These are phyloP conservation scores for Ceuthmochares aereus DNA, from an alignment of 2,113 vertebrate genomes.

Conservation along the genomic window DNA sequence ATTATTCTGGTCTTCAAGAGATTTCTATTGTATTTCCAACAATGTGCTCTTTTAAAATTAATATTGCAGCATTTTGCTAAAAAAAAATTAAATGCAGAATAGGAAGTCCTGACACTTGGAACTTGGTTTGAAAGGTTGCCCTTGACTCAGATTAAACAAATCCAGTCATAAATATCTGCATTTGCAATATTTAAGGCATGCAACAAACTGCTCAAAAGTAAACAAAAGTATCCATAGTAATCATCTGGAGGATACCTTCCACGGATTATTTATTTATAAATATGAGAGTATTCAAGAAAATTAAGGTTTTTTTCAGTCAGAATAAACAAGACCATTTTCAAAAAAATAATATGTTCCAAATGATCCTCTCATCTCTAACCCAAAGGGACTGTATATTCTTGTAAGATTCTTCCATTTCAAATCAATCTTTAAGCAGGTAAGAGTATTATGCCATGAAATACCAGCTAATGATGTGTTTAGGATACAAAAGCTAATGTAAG, in stretches of 20 bases:
- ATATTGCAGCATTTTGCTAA: background rate
- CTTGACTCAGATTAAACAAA: background rate
- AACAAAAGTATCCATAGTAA: background rate
- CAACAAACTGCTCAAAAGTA: background rate
- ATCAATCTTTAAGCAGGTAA: conserved; percentile 58
- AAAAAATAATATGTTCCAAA: background rate
- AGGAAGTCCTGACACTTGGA: background rate
- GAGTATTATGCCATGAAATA: conserved; percentile 55
- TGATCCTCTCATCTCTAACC: conserved; percentile 39
- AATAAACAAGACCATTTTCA: conserved; percentile 7
- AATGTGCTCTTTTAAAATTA: background rate
- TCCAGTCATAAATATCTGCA: background rate
- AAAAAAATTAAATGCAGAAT: background rate
- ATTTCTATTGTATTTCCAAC: background rate
- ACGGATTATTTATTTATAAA: conserved; percentile 30
- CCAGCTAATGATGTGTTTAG: conserved; percentile 63
- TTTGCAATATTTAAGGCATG: background rate
- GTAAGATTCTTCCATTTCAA: conserved; percentile 42
- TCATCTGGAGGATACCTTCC: background rate
- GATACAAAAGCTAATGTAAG: conserved; percentile 57
- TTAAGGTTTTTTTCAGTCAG: background rate
- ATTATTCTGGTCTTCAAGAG: background rate
- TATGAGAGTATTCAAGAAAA: background rate
- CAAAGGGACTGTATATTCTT: conserved; percentile 34
- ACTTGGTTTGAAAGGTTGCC: background rate